Evolutionary conservation across 2,797 vertebrate genomes (phyloP).

Genomic region (Xiphorhynchus erythropygius): DNA sequence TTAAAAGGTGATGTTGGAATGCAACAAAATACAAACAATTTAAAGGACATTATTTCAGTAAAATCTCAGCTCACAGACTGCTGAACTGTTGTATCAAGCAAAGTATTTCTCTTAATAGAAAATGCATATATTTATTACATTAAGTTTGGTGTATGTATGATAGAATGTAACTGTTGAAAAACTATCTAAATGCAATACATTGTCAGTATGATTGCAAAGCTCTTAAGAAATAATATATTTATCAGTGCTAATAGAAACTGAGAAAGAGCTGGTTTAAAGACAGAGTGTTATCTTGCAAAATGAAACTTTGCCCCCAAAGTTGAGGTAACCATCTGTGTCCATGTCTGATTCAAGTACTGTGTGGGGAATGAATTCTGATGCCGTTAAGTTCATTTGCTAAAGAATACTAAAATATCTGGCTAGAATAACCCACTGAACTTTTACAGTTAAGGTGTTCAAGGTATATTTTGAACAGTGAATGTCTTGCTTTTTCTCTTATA

Average conservation of each 20-base stretch:
- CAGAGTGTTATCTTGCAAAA: conserved; percentile 49
- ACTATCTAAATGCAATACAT: neutral
- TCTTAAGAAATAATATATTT: neutral
- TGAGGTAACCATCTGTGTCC: conserved; percentile 60
- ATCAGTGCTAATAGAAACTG: conserved; percentile 10
- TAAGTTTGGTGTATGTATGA: neutral
- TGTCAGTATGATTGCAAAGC: neutral
- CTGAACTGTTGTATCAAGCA: neutral
- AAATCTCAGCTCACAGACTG: neutral
- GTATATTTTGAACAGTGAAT: neutral
- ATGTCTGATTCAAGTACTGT: conserved; percentile 15
- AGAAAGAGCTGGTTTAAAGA: conserved; percentile 33
- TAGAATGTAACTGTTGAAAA: neutral
- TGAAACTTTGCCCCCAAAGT: conserved; percentile 22
- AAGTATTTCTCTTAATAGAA: neutral
- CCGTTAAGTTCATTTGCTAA: neutral
- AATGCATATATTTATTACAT: neutral
- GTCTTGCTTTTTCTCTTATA: neutral
- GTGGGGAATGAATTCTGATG: conserved; percentile 34
- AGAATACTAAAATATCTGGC: neutral
- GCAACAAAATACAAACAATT: neutral
- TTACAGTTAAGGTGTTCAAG: neutral
- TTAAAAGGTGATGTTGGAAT: neutral
- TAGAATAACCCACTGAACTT: neutral
- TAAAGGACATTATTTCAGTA: neutral